Base-by-base conservation (phyloP, 2,113 vertebrate species). In the Chiloscyllium plagiosum region DNA sequence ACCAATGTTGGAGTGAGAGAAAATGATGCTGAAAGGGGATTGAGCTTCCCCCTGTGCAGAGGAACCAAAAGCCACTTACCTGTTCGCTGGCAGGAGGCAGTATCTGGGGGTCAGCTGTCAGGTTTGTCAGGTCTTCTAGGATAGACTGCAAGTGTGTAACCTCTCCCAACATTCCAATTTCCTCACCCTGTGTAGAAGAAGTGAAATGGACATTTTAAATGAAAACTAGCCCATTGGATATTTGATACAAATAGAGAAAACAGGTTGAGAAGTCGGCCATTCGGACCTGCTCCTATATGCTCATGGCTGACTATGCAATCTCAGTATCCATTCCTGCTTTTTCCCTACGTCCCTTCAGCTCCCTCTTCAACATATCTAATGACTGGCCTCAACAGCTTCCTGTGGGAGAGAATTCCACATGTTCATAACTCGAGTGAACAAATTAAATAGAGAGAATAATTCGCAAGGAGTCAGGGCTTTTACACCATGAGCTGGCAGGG, bases 71-170 rank as follows among this genome's bases (percentile, higher is more conserved):
- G 37, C 8, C 33, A 68, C 89, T 86, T 87, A 98, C 98, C 98
- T 98, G 98, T 96, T 98, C 98, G 8, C 98, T 98, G 96, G 98
- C 97, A 5, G 98, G 96, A n/a, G 98, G 98, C 76, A 98, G 97
- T 96, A 97, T 97, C 76, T 96, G 97, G 24, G 98, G 98, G 83
- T 98, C 98, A 0, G 97, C 96, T 0, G 98, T 98, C 95, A 98
- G 97, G 96, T 95, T 96, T 78, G 96, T 97, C 95, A 98, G 97
- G 95, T 98, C 98, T 68, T 98, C 98, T 61, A 98, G 96, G 80
- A 98, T 98, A 29, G 98, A 98, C 97, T 98, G 98, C n/a, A 98
- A 97, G 96, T 98, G 98, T 7, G 98, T 98, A 66, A 98, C 98
- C 96, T 98, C 98, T 0, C 98, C 98, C 68, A 98, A 97, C 98